Conservation (phyloP, 2,888 invertebrate genomes). For the Phengaris arion region DNA sequence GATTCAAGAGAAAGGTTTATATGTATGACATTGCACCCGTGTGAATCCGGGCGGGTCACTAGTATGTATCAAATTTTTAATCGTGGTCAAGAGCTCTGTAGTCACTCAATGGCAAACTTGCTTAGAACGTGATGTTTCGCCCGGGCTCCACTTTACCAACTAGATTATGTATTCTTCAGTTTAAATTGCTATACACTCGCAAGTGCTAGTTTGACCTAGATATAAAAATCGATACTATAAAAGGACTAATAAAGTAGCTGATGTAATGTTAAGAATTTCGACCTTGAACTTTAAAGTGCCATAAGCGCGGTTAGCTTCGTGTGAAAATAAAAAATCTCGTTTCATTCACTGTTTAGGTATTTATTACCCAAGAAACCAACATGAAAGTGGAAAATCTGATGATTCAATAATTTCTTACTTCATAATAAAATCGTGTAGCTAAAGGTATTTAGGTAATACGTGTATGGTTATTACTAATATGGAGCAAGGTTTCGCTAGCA, state of each 20-base stretch:
- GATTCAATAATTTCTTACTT: no score
- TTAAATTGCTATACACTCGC: constrained; percentile 20
- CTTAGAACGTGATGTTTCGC: not conserved
- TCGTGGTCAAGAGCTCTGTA: not conserved
- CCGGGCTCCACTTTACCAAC: constrained; percentile 11
- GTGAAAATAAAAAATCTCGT: not conserved
- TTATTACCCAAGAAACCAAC: not conserved
- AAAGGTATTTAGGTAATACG: no score
- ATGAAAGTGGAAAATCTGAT: no score
- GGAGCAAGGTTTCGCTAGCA: no score
- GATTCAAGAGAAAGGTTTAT: no score
- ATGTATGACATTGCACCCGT: no score
- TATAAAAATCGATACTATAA: constrained; percentile 17
- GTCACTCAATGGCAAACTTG: constrained; percentile 3
- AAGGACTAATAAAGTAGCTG: not conserved
- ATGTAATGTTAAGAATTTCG: not conserved
- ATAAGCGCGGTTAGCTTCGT: not conserved
- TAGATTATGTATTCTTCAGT: constrained; percentile 22
- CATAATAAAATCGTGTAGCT: no score
- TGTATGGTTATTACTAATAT: no score
- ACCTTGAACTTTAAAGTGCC: not conserved
- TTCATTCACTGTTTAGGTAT: not conserved
- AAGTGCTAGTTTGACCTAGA: constrained; percentile 18
- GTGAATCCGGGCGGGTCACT: no score
- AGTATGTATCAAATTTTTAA: not conserved